Evolutionary conservation across 2,888 invertebrate species (phyloP).

Genomic region (Falcaria lacertinaria): DNA sequence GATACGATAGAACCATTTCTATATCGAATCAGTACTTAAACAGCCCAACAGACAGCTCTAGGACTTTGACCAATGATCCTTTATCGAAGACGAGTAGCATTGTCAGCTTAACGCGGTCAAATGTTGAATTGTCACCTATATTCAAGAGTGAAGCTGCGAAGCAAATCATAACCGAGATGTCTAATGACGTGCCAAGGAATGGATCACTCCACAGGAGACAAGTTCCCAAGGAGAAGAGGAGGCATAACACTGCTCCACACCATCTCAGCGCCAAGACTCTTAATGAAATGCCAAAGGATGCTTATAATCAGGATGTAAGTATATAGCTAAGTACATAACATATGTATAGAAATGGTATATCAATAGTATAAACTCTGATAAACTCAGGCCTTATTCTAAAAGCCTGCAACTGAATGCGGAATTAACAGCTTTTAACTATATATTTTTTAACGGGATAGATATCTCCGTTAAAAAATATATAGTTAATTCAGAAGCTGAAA

Average conservation of each 20-base stretch:
- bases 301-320: slow-evolving; percentile 71
- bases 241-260: slow-evolving; percentile 93
- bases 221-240: slow-evolving; percentile 89
- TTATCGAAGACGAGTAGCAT: slow-evolving; percentile 72
- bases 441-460: too few relatives aligned
- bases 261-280: slow-evolving; percentile 82
- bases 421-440: too few relatives aligned
- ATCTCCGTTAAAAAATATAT: too few relatives aligned
- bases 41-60: slow-evolving; percentile 67
- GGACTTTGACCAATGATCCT: slow-evolving; percentile 70
- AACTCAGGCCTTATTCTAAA: too few relatives aligned
- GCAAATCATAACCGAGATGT: slow-evolving; percentile 91
- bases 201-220: slow-evolving; percentile 82
- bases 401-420: too few relatives aligned
- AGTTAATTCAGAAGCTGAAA: too few relatives aligned
- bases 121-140: slow-evolving; percentile 85
- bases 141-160: slow-evolving; percentile 93
- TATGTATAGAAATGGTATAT: too few relatives aligned
- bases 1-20: slow-evolving; percentile 59
- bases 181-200: slow-evolving; percentile 76
- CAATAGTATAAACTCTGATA: too few relatives aligned
- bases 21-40: slow-evolving; percentile 68
- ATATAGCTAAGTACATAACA: background rate
- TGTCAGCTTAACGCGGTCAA: slow-evolving; percentile 62
- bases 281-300: slow-evolving; percentile 76